Evolutionary conservation across 2,888 invertebrate genomes (phyloP).

Genomic region (Xiphydria camelus): DNA sequence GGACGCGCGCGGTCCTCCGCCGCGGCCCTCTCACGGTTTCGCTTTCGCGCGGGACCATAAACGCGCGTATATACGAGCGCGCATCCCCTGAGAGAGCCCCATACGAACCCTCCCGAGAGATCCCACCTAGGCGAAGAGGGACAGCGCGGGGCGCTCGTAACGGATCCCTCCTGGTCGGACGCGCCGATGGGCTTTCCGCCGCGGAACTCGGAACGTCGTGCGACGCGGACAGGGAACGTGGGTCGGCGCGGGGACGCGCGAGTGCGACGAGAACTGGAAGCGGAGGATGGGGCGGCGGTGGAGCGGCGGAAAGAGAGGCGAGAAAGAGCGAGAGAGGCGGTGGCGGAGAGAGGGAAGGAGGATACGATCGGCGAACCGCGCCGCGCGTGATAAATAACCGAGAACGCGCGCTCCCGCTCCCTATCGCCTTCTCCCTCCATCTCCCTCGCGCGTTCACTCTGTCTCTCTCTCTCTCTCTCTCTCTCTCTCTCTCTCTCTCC

Average conservation of each 20-base stretch:
- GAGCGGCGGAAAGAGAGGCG: constrained; percentile 7
- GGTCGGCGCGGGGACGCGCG: not conserved
- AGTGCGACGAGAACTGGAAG: not conserved
- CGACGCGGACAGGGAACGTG: constrained; percentile 20
- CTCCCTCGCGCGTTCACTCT: constrained; percentile 17
- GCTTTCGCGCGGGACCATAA: constrained; percentile 1
- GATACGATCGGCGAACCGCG: constrained; percentile 37
- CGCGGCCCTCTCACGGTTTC: constrained; percentile 3
- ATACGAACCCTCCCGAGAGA: too few species aligned
- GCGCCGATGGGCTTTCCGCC: constrained; percentile 28
- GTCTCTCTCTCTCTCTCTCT: constrained; percentile 9
- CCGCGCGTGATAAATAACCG: constrained; percentile 43
- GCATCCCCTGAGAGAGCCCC: constrained; percentile 11
- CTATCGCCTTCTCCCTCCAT: constrained; percentile 13
- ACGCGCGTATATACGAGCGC: constrained; percentile 9
- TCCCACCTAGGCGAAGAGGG: constrained; percentile 18
- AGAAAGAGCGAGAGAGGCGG: constrained; percentile 8
- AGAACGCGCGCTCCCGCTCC: constrained; percentile 27
- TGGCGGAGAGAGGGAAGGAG: constrained; percentile 15
- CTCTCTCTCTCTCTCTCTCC: constrained; percentile 4
- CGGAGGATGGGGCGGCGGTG: constrained; percentile 7
- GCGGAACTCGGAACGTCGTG: constrained; percentile 23
- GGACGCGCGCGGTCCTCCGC: not conserved
- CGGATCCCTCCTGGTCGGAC: constrained; percentile 37
- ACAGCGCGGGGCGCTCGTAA: constrained; percentile 31